Base-by-base conservation (phyloP, 2,797 vertebrate species). In the Hydrocynus forskahlii region DNA sequence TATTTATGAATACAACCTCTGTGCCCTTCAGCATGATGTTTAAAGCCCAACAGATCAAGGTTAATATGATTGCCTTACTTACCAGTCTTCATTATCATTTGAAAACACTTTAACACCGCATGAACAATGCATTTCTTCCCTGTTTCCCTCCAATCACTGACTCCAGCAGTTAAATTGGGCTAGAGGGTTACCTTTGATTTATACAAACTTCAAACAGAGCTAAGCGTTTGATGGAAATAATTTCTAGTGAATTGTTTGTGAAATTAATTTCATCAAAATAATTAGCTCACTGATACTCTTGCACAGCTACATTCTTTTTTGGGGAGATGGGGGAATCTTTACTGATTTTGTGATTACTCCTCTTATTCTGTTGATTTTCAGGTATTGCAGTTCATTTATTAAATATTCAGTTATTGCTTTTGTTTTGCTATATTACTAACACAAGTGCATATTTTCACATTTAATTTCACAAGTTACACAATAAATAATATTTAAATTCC, bases 61-160 rank as follows among this genome's bases (percentile, higher is more conserved):
- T 74, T 60, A 74, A 60, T 74, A 74, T 60, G 19, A 35, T 74
- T n/a, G 19, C 60, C 43, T 74, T 74, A 74, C 72, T 45, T 74
- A 72, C 70, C 70, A 72, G 50, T 19, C 55, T 55, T 74, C 55
- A 74, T 74, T 74, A 74, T 74, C 60, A 74, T 74, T 74, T 74
- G 60, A 74, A 74, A 35, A n/a, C 72, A 35, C 55, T 57, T 72
- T 55, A 72, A 25, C 70, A 4, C 70, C 19, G 70, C 52, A n/a
- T 57, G 7, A 29, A 17, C 29, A 9, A n/a, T 38, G 50, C 70
- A 55, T 45, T 40, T 21, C 40, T 16, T 79, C 69, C 54, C 45
- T 40, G 6, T 74, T 43, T 7, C 7, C 7, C 40, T 43, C 40
- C 3, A 4, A 43, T 73, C 14, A 6, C 16, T 57, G 13, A 17